Conservation (phyloP, 2,888 invertebrate genomes). For the Brenthis hecate region DNA sequence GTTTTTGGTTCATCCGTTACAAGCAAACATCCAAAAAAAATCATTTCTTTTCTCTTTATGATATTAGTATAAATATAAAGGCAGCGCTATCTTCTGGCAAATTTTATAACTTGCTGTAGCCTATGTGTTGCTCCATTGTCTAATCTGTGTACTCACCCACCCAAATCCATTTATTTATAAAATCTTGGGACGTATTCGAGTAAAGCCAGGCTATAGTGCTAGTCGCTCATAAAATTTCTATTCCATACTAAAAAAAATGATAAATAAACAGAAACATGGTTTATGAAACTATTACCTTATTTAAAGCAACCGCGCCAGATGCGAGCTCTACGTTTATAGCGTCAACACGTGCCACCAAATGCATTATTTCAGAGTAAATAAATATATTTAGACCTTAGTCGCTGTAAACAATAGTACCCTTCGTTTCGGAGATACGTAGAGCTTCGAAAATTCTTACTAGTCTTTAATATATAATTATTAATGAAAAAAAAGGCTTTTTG, state of each 20-base stretch:
- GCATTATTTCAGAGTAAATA: conserved; percentile 73
- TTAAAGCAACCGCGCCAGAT: conserved; percentile 68
- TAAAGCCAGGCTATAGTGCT: neutral
- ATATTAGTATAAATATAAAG: too few relatives aligned
- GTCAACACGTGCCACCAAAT: conserved; percentile 63
- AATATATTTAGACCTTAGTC: conserved; percentile 55
- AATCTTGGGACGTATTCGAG: neutral
- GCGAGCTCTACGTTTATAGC: conserved; percentile 71
- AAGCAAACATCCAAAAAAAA: too few relatives aligned
- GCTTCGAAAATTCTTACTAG: neutral
- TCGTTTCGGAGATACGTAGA: neutral
- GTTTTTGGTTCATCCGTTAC: too few relatives aligned
- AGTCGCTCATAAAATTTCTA: conserved; percentile 3
- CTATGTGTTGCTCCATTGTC: neutral
- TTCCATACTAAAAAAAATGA: conserved; percentile 10
- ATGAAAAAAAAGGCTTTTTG: too few relatives aligned
- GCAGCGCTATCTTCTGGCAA: too few relatives aligned
- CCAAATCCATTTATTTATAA: neutral
- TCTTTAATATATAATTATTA: neutral
- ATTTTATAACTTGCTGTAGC: neutral
- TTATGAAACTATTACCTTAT: conserved; percentile 41
- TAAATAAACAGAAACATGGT: conserved; percentile 30
- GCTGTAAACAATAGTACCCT: conserved; percentile 59
- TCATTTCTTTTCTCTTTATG: too few relatives aligned
- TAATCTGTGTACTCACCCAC: neutral